Evolutionary conservation across 2,888 invertebrate species (phyloP).

Genomic region (Rugalucina vietnamica): DNA sequence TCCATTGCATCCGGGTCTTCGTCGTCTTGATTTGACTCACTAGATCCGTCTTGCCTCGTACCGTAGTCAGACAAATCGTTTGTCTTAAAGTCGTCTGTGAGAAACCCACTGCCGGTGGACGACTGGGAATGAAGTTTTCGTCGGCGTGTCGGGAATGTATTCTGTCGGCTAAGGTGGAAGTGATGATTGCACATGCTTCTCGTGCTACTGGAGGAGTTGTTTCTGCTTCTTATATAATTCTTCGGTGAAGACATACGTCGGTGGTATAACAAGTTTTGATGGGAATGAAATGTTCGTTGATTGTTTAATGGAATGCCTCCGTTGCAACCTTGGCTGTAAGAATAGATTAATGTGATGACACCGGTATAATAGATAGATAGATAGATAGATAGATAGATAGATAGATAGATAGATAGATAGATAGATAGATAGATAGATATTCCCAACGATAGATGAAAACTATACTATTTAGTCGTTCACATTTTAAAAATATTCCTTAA

Average conservation of each 20-base stretch:
- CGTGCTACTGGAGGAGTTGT: slow-evolving; percentile 81
- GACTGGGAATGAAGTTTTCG: slow-evolving; percentile 79
- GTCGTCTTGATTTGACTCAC: slow-evolving; percentile 63
- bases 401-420: not conserved
- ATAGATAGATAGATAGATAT: not conserved
- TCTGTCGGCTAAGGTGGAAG: slow-evolving; percentile 80
- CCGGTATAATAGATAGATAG: not conserved
- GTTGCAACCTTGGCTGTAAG: slow-evolving; percentile 87
- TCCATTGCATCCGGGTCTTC: slow-evolving; percentile 81
- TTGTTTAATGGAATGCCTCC: slow-evolving; percentile 83
- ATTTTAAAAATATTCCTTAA: no score
- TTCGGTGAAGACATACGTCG: slow-evolving; percentile 76
- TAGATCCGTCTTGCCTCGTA: slow-evolving; percentile 61
- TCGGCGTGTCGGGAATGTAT: slow-evolving; percentile 78
- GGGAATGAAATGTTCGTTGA: slow-evolving; percentile 86
- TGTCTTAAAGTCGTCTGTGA: slow-evolving; percentile 80
- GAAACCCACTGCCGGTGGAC: slow-evolving; percentile 70
- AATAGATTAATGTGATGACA: not conserved
- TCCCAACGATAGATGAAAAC: not conserved
- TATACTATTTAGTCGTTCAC: no score
- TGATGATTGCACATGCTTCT: slow-evolving; percentile 77
- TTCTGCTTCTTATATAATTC: slow-evolving; percentile 80
- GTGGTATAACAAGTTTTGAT: slow-evolving; percentile 89
- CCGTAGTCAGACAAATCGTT: slow-evolving; percentile 75
- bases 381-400: not conserved